Evolutionary conservation across 1,140 invertebrate species (phyloP).

Genomic region (Drosophila nigrodunni): DNA sequence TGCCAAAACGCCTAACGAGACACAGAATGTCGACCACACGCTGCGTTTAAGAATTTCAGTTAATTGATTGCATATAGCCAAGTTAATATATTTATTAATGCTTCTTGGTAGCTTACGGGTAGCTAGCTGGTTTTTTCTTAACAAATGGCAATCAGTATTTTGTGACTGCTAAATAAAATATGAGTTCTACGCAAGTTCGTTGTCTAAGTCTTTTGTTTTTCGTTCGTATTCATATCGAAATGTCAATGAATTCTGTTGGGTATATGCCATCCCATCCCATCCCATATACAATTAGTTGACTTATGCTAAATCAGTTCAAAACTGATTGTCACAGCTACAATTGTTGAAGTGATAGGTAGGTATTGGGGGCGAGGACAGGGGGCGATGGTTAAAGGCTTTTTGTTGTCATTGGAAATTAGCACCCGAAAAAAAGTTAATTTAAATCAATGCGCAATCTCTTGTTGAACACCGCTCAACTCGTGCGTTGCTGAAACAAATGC

Average conservation of each 20-base stretch:
- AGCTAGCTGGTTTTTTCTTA: conserved; percentile 4
- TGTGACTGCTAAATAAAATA: conserved; percentile 71
- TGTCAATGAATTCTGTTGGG: conserved; percentile 69
- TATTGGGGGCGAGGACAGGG: background rate
- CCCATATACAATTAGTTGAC: conserved; percentile 24
- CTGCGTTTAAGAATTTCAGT: conserved; percentile 63
- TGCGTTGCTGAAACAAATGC: conserved; percentile 80
- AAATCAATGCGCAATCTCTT: conserved; percentile 75
- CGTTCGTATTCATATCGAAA: conserved; percentile 32
- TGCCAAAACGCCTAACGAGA: conserved; percentile 46
- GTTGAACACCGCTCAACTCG: conserved; percentile 60
- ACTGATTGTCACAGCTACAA: conserved; percentile 29
- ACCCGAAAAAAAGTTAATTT: conserved; percentile 70
- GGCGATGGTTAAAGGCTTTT: background rate
- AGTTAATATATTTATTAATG: conserved; percentile 34
- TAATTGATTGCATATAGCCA: conserved; percentile 65
- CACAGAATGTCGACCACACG: conserved; percentile 67
- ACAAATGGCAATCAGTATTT: conserved; percentile 41
- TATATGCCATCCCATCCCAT: conserved; percentile 11
- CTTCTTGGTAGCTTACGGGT: conserved; percentile 48
- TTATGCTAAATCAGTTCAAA: conserved; percentile 73
- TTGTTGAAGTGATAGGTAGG: background rate
- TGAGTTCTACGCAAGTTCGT: conserved; percentile 75
- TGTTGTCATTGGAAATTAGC: conserved; percentile 68
- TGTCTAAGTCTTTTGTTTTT: conserved; percentile 66